Evolutionary conservation across 2,888 invertebrate genomes (phyloP), one percentile per base, ranked within the genome.

Genomic region (Nephrotoma guestfalica): DNA sequence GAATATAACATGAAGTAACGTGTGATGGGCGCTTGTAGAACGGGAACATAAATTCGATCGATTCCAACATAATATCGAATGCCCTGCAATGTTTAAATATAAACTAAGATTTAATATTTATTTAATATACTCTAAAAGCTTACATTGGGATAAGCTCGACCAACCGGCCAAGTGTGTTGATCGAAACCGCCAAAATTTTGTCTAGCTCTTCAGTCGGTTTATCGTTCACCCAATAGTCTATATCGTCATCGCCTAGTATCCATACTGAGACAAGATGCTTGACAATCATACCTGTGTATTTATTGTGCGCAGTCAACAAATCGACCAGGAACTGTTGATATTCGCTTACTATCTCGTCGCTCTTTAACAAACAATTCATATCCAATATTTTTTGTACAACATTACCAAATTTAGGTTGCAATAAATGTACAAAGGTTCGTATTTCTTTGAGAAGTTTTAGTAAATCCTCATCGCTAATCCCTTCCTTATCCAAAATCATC

Each of bases 1-100:
- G 94, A 18, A 97, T 90, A 90, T 96, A 98, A 11, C 95, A 94
- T 89, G 95, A 95, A 88, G 96, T 95, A 0, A 93, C 90, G 89
- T 94, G 94, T 4, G 94, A 91, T 0, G 94, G 93, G 87, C 93
- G 94, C 89, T 94, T 95, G 90, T 94, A 93, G 90, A 96, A 98
- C 0, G 98, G 98, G 91, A 95, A 97, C 86, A 93, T 92, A 3
- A 93, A 92, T 87, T 93, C 92, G 18, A 97, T 91, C 11, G 94
- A 92, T 85, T 95, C 93, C 88, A 96, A 90, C 18, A 97, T 90
- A 40, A 96, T 91, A 87, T 95, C 94, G 89, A 94, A 94, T 41
- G 95, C 94, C 51, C 86, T 86, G 15, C 47, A 86, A 84, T 51
- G 6, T 30, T 41, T 30, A 85, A 11, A 83, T 18, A 15, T 1